Percentiles rank a stretch among this genome's conserved stretches.
Conservation (phyloP, 92 coral and sea anemone species). For the Meandrina meandrites region DNA sequence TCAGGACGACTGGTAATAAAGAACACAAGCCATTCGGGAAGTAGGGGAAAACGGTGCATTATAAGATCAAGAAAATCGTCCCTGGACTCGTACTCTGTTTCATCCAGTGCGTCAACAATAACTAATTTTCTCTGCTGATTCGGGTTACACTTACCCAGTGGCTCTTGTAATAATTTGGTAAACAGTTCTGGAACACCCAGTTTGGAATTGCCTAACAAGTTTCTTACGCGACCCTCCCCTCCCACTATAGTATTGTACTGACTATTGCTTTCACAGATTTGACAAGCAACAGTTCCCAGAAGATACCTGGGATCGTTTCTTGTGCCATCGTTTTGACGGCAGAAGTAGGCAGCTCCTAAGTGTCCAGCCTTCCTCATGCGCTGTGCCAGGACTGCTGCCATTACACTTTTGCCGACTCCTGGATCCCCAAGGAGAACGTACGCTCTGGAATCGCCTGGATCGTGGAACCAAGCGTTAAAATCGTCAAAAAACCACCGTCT, state of each 20-base stretch:
- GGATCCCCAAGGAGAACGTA: slow-evolving; percentile 61
- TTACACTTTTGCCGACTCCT: slow-evolving; percentile 59
- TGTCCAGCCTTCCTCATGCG: slow-evolving; percentile 12
- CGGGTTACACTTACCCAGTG: slow-evolving; percentile 2
- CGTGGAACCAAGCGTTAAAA: slow-evolving; percentile 44
- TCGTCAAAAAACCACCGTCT: slow-evolving; percentile 55
- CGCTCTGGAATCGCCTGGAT: slow-evolving; percentile 42
- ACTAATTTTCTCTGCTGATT: slow-evolving; percentile 16
- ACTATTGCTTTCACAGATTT: slow-evolving; percentile 27
- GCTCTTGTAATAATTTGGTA: slow-evolving; percentile 57
- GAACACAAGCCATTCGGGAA: slow-evolving; percentile 52
- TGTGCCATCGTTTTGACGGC: slow-evolving; percentile 47
- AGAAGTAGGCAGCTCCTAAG: slow-evolving; percentile 57
- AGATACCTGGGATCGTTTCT: slow-evolving; percentile 55
- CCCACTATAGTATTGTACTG: slow-evolving; percentile 30
- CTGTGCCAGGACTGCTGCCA: slow-evolving; percentile 57
- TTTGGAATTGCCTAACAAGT: slow-evolving; percentile 22
- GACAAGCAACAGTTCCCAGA: slow-evolving; percentile 36
- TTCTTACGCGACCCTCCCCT: slow-evolving; percentile 26
- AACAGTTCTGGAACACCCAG: slow-evolving; percentile 44
- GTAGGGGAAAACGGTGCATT: slow-evolving; percentile 31
- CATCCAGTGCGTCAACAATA: slow-evolving; percentile 56
- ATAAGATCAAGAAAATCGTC: slow-evolving; percentile 54
- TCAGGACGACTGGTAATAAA: slow-evolving; percentile 63
- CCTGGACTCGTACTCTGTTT: slow-evolving; percentile 41